Base-by-base conservation (phyloP, 2,797 vertebrate genomes). In the Hephaestus fuliginosus region DNA sequence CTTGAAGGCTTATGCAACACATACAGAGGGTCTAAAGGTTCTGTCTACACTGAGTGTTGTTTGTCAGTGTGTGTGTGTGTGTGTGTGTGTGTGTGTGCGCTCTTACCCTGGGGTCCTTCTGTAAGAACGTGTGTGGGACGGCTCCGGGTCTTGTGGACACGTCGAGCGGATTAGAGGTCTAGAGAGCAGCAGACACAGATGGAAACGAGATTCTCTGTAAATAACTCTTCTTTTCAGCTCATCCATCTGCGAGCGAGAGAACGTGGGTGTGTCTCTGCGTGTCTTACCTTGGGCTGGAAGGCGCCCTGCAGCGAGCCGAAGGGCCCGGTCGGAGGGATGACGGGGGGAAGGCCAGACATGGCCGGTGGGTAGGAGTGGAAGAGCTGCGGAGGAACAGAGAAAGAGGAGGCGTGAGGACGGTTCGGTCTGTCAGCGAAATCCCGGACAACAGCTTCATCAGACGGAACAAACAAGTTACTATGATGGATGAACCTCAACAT, bases 281-380 rank as follows among this genome's bases (percentile, higher is more conserved):
- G 36, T 64, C 60, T 82, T 94, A 99, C 98, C 97, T 99, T 99
- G 88, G 98, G 98, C 70, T 99, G 98, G 92, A 99, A 99, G 43
- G 98, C 98, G 86, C 98, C 98, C 95, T 99, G 98, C 51, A 99
- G 96, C 0, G 98, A 99, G 88, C 98, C 97, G 71, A 99, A 99
- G 71, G 98, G 98, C 83, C 98, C 98, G 0, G 96, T 98, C 9
- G 98, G 98, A 56, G 98, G 98, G 83, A 99, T 98, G 97, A 99
- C 97, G 36, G 98, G 98, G 61, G 98, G 97, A 85, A 99, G 98
- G 74, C 98, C 98, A 87, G 98, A 98, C 92, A 99, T 97, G 82
- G 97, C 96, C 67, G 98, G 97, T 76, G 98, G 98, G 84, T 98
- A 99, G 77, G 98, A 97, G 91, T 98, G 98, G 94, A 99, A 98